phyloP scores from a whole-genome alignment of 1,140 invertebrate species.

The Atta colombica region DNA sequence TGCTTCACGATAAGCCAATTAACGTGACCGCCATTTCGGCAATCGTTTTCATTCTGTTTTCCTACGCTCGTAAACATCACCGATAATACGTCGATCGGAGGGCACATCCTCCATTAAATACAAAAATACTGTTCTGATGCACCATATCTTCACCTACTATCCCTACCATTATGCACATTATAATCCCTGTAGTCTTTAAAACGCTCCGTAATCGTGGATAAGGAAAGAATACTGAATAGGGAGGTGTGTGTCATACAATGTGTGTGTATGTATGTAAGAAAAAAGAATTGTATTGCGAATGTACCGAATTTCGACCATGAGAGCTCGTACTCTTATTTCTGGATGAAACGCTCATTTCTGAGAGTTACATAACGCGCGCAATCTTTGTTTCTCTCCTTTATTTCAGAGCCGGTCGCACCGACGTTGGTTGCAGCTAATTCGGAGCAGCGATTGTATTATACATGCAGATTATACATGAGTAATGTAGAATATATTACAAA shows the following conservation, averaged over 20 bases:
- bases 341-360: neutral
- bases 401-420: neutral
- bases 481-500: slow-evolving; percentile 30
- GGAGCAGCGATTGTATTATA: slow-evolving; percentile 17
- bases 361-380: slow-evolving; percentile 16
- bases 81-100: slow-evolving; percentile 61
- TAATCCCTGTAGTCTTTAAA: slow-evolving; percentile 76
- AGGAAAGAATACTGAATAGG: slow-evolving; percentile 63
- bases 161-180: slow-evolving; percentile 75
- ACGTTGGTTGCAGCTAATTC: neutral
- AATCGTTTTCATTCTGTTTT: slow-evolving; percentile 56
- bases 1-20: slow-evolving; percentile 51
- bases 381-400: neutral
- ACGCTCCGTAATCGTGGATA: slow-evolving; percentile 56
- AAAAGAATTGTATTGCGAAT: slow-evolving; percentile 2
- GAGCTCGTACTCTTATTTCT: neutral
- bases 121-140: slow-evolving; percentile 84
- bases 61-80: slow-evolving; percentile 65
- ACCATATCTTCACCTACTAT: slow-evolving; percentile 76
- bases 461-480: neutral
- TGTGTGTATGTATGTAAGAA: neutral
- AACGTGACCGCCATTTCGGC: slow-evolving; percentile 24
- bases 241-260: neutral
- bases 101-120: slow-evolving; percentile 76
- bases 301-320: slow-evolving; percentile 12